Percentiles rank a stretch among this genome's conserved stretches.
Conservation (phyloP, 37 sponge, comb jelly and placozoan genomes). For the Hexactinellida sp. region DNA sequence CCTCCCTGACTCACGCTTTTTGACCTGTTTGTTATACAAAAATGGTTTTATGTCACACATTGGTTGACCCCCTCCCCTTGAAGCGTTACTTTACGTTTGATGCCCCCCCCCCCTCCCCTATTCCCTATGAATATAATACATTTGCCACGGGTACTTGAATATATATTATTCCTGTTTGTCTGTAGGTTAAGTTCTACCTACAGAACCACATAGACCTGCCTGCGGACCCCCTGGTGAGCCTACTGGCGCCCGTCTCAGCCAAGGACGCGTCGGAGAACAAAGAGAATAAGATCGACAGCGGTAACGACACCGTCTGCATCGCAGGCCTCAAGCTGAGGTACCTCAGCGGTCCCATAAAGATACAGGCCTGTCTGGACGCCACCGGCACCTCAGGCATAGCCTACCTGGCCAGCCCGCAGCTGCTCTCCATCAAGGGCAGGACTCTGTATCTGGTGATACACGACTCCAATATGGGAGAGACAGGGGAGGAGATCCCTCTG, state of each 20-base stretch:
- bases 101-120: too few species aligned
- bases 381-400: background rate
- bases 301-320: background rate
- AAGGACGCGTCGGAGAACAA: background rate
- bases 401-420: constrained; percentile 3
- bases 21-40: too few species aligned
- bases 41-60: too few species aligned
- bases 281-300: constrained; percentile 9
- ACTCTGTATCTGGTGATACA: background rate
- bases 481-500: background rate
- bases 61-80: too few species aligned
- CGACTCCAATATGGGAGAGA: background rate
- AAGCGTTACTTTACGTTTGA: too few species aligned
- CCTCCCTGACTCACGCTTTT: too few species aligned
- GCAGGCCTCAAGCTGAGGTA: background rate
- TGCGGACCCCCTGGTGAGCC: background rate
- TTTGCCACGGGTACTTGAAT: too few species aligned
- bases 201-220: background rate
- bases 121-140: too few species aligned
- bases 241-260: background rate
- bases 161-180: background rate
- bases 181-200: background rate
- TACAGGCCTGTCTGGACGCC: constrained; percentile 1
- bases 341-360: constrained; percentile 12
- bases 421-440: background rate